A percentile compares a stretch with the other conserved stretches of the same genome.
phyloP scores from a whole-genome alignment of 53 echinoderm and acorn worm species.

The Luidia sarsii region DNA sequence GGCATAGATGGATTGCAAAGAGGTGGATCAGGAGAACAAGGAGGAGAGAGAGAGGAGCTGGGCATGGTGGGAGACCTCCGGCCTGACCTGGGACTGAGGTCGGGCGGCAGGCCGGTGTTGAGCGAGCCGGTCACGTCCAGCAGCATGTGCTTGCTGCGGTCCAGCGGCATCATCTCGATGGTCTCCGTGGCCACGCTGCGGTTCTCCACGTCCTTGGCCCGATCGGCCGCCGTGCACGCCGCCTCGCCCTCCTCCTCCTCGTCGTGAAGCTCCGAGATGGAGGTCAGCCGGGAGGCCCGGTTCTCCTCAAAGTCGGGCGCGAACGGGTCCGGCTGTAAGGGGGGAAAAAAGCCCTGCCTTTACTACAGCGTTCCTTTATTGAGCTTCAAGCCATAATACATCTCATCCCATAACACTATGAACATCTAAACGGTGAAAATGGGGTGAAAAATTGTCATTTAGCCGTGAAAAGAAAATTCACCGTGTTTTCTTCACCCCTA shows the following conservation, averaged over 20 bases:
- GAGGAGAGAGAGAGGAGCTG: no score
- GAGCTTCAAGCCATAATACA: no score
- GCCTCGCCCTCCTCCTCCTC: slow-evolving; percentile 62
- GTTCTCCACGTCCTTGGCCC: slow-evolving; percentile 55
- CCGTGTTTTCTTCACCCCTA: no score
- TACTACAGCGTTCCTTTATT: no score
- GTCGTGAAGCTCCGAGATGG: slow-evolving; percentile 79
- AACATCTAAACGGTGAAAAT: no score
- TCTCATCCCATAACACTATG: no score
- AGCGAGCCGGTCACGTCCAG: slow-evolving; percentile 68
- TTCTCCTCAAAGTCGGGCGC: slow-evolving; percentile 39
- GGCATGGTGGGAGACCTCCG: no score
- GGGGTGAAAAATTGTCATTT: no score
- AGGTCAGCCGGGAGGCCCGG: slow-evolving; percentile 67
- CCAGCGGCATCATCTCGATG: slow-evolving; percentile 69
- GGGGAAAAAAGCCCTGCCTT: background rate
- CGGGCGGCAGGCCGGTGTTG: slow-evolving; percentile 76
- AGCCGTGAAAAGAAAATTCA: no score
- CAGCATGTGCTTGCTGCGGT: slow-evolving; percentile 63
- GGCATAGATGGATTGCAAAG: no score
- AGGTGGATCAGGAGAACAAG: no score
- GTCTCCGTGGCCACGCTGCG: slow-evolving; percentile 59
- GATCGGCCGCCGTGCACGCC: slow-evolving; percentile 1
- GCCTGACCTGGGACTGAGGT: slow-evolving; percentile 94
- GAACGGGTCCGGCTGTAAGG: slow-evolving; percentile 39